Conservation (phyloP, 2,888 invertebrate genomes). For the Clivina fossor region DNA sequence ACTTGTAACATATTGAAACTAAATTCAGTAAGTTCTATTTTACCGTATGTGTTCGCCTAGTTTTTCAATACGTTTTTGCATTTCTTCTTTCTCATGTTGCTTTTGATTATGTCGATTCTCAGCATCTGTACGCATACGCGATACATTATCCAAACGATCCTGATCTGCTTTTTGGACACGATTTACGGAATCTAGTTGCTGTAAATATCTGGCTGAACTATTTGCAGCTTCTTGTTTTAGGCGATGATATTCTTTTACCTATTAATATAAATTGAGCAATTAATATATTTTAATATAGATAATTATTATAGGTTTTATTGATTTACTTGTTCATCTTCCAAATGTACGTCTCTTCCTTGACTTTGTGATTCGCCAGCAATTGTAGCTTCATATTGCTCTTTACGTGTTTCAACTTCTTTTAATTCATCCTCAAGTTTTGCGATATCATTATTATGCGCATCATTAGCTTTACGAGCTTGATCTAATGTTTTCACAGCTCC, state of each 20-base stretch:
- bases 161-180: conserved; percentile 97
- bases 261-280: no score
- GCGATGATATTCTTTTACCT: conserved; percentile 89
- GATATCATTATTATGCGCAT: conserved; percentile 89
- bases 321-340: conserved; percentile 91
- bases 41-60: conserved; percentile 86
- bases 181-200: conserved; percentile 93
- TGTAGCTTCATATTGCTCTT: conserved; percentile 79
- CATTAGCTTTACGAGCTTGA: conserved; percentile 87
- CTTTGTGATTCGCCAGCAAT: conserved; percentile 79
- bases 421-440: conserved; percentile 82
- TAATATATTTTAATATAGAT: no score
- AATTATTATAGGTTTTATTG: no score
- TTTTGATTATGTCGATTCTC: conserved; percentile 90
- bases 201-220: conserved; percentile 87
- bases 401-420: conserved; percentile 72
- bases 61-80: conserved; percentile 90
- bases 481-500: conserved; percentile 87
- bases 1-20: conserved; percentile 2
- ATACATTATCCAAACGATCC: conserved; percentile 90
- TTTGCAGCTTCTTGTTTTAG: conserved; percentile 96
- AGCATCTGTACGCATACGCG: conserved; percentile 82
- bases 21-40: conserved; percentile 24
- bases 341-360: conserved; percentile 85
- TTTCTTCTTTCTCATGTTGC: conserved; percentile 91